These are phyloP conservation scores for Lepidurus couesii DNA, from an alignment of 1,140 invertebrate genomes.

Conservation along the genomic window DNA sequence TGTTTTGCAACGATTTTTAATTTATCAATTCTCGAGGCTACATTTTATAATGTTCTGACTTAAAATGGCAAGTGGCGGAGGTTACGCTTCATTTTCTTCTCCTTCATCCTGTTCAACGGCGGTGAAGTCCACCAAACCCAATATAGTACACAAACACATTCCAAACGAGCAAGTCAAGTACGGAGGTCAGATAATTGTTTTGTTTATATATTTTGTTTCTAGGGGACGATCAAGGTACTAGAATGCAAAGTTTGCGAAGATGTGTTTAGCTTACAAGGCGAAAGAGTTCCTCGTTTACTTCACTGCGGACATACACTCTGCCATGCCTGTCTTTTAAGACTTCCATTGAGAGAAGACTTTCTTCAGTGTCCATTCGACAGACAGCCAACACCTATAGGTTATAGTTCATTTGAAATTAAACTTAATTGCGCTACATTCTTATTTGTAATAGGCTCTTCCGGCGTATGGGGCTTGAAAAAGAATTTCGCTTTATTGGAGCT, in stretches of 20 bases:
- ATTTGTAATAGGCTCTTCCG: constrained; percentile 46
- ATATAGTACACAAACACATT: neutral
- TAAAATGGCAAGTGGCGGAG: neutral
- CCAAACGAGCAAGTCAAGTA: too few species aligned
- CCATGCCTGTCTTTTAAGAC: constrained; percentile 53
- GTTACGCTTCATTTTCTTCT: neutral
- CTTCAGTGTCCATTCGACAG: constrained; percentile 57
- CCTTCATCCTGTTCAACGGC: neutral
- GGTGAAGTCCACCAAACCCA: neutral
- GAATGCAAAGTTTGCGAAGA: constrained; percentile 61
- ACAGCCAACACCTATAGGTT: constrained; percentile 53
- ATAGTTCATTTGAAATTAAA: constrained; percentile 3
- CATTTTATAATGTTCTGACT: neutral
- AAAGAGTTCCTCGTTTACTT: constrained; percentile 55
- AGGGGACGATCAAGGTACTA: constrained; percentile 44
- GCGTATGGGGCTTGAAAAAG: constrained; percentile 58
- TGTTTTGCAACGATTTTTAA: neutral
- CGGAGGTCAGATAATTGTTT: neutral
- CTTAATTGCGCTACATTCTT: constrained; percentile 5
- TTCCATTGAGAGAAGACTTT: constrained; percentile 48
- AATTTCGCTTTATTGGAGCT: constrained; percentile 59
- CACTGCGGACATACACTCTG: constrained; percentile 60
- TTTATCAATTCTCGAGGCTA: neutral
- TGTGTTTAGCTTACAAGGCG: constrained; percentile 55
- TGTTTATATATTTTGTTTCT: neutral